Conservation (phyloP, 2,888 invertebrate genomes). For the Meta bourneti region DNA sequence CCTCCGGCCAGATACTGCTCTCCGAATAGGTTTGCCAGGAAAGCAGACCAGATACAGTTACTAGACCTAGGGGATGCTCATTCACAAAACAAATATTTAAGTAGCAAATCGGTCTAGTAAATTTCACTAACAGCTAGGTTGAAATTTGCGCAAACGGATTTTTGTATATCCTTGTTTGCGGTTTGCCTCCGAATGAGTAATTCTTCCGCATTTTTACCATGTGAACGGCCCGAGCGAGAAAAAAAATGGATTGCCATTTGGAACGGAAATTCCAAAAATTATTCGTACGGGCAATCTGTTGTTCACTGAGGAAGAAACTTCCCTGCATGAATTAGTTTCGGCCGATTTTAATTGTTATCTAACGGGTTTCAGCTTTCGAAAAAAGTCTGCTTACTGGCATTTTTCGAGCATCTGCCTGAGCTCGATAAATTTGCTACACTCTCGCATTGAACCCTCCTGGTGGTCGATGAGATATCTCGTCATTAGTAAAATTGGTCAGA, state of each 20-base stretch:
- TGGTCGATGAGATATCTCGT: too few relatives aligned
- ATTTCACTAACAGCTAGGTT: too few relatives aligned
- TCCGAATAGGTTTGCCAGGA: too few relatives aligned
- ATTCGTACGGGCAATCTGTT: slow-evolving; percentile 19
- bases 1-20: too few relatives aligned
- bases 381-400: not conserved
- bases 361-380: slow-evolving; percentile 7
- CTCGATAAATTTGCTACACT: too few relatives aligned
- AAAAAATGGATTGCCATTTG: slow-evolving; percentile 8
- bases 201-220: not conserved
- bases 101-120: too few relatives aligned
- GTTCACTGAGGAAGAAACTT: slow-evolving; percentile 12
- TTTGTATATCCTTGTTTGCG: slow-evolving; percentile 24
- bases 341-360: slow-evolving; percentile 5
- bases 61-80: too few relatives aligned
- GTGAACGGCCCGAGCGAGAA: not conserved
- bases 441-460: too few relatives aligned
- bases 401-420: too few relatives aligned
- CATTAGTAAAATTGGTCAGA: too few relatives aligned
- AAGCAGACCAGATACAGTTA: too few relatives aligned
- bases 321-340: slow-evolving; percentile 22
- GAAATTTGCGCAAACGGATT: not conserved
- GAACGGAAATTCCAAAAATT: slow-evolving; percentile 19
- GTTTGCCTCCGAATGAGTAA: slow-evolving; percentile 29
- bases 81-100: too few relatives aligned